Evolutionary conservation across 2,888 invertebrate species (phyloP), one percentile per base, ranked within the genome.

Genomic region (Rhagonycha lutea): DNA sequence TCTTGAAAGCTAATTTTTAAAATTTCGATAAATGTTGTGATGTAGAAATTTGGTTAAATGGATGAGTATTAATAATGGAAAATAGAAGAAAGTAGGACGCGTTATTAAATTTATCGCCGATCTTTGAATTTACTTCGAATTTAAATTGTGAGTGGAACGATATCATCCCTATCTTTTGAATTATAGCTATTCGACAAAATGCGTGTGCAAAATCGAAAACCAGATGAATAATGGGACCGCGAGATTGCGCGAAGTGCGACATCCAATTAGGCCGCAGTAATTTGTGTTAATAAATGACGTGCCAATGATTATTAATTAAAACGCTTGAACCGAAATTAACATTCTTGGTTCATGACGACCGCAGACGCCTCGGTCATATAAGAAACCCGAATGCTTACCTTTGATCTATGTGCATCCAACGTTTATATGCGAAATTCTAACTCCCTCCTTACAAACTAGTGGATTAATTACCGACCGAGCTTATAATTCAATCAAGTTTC

Each of bases 231-330:
- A 86, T 84, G 82, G 81, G 79, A 79, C 79, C 79, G 79, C 83
- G 82, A 84, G 81, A 83, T 83, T 83, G 83, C 83, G 82, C 84
- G 82, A 81, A 81, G 82, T 81, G 83, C 83, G 83, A 84, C 84
- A 84, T 84, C 85, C 84, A 86, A 86, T 86, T 86, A 86, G 83
- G 83, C 78, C 79, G 81, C 80, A 81, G 85, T 84, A 86, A 86
- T 85, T 86, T 83, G 84, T 81, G 83, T 84, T 85, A 85, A 86
- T 85, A 86, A 85, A 86, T 85, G 85, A 85, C 84, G 83, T 84
- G 85, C 85, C 86, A 83, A 86, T 86, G 85, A 85, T 87, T 86
- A 86, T 86, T 86, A 86, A 87, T 87, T 87, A 85, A 84, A 83
- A 83, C 82, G 82, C 80, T 78, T 76, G 79, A 81, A 81, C 81